These are phyloP conservation scores for Trichomalopsis sarcophagae DNA, from an alignment of 1,140 invertebrate genomes.

Conservation along the genomic window DNA sequence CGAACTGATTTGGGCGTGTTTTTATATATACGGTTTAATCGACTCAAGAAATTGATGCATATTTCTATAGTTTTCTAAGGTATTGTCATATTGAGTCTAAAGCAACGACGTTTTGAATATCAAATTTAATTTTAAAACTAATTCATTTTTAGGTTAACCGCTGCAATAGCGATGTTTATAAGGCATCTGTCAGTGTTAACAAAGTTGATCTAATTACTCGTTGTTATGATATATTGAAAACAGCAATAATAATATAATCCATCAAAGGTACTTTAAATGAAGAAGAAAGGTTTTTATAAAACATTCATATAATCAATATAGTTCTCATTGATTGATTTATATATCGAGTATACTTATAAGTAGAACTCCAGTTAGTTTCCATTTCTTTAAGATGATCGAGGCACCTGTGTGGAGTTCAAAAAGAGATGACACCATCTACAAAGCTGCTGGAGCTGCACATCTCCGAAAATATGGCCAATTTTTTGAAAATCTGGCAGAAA, in stretches of 20 bases:
- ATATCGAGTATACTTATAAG: not conserved
- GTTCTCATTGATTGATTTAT: not conserved
- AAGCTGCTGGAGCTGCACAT: constrained; percentile 80
- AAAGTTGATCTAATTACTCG: not conserved
- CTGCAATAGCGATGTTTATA: not conserved
- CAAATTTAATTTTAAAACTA: too few species aligned
- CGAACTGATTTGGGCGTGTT: too few species aligned
- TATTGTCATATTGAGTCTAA: too few species aligned
- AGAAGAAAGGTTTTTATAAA: not conserved
- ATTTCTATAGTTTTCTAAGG: too few species aligned
- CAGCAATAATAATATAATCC: too few species aligned
- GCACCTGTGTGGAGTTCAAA: constrained; percentile 64
- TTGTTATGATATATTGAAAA: not conserved
- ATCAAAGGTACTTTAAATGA: not conserved
- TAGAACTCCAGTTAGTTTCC: not conserved
- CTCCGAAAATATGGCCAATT: constrained; percentile 83
- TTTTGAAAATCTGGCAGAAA: constrained; percentile 80
- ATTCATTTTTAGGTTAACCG: not conserved
- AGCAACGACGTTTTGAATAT: too few species aligned
- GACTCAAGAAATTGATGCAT: too few species aligned
- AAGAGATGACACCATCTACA: constrained; percentile 69
- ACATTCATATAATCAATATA: too few species aligned
- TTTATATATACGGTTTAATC: too few species aligned
- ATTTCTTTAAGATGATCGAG: constrained; percentile 66
- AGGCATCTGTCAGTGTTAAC: not conserved